phyloP scores from a whole-genome alignment of 2,797 vertebrate species.

The Allobates femoralis region DNA sequence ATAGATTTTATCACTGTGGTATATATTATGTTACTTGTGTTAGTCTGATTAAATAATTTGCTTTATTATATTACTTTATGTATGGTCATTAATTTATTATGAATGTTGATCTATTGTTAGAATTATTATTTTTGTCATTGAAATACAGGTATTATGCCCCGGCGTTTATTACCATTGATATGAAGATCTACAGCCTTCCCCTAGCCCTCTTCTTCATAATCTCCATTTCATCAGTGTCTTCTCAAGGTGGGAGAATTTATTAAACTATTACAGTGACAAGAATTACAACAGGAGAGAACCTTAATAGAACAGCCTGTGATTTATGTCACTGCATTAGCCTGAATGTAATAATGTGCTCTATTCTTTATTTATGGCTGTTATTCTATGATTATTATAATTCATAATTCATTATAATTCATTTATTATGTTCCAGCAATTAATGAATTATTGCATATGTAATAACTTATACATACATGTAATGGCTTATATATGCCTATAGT shows the following conservation, averaged over 20 bases:
- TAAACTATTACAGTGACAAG: background rate
- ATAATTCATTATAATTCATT: too few species aligned
- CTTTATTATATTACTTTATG: background rate
- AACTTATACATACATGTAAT: background rate
- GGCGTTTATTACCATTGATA: background rate
- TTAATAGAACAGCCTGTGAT: background rate
- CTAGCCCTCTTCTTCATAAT: conserved; percentile 15
- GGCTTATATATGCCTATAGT: background rate
- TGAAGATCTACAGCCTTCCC: background rate
- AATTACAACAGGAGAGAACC: background rate
- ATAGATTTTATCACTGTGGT: background rate
- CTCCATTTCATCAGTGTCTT: conserved; percentile 25
- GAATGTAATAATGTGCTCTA: too few species aligned
- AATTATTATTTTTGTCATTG: conserved; percentile 21
- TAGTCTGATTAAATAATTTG: background rate
- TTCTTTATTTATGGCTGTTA: background rate
- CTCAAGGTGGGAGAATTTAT: conserved; percentile 51
- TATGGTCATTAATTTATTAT: background rate
- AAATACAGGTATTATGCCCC: conserved; percentile 42
- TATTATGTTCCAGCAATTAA: background rate
- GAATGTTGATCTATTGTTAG: background rate
- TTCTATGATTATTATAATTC: background rate
- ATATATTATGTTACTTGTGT: background rate
- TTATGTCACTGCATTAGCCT: too few species aligned
- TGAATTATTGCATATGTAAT: background rate